A percentile compares a stretch with the other conserved stretches of the same genome.
Evolutionary conservation across 23 tunicate genomes (phyloP).

Genomic region (Trididemnum clinides): DNA sequence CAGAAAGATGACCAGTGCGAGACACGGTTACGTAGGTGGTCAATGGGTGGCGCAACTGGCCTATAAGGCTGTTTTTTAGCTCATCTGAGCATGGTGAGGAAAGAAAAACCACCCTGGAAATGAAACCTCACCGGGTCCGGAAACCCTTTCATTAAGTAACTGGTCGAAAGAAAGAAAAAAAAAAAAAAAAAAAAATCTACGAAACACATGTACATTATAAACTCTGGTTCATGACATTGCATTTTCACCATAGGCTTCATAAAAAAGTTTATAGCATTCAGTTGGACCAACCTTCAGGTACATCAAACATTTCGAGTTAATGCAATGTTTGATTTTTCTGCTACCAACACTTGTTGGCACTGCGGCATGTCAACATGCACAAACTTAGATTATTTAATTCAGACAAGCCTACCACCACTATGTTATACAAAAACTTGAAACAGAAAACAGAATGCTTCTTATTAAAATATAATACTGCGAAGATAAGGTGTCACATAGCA

Average conservation of each 20-base stretch:
- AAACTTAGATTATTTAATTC: not conserved
- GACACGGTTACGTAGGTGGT: too few species aligned
- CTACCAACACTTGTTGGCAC: too few species aligned
- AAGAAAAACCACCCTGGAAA: too few species aligned
- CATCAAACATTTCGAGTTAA: slow-evolving; percentile 22
- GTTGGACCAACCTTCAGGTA: slow-evolving; percentile 9
- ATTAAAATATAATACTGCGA: not conserved
- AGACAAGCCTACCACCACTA: not conserved
- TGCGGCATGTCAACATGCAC: not conserved
- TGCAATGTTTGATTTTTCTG: slow-evolving; percentile 14
- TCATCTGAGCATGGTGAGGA: too few species aligned
- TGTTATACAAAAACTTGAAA: slow-evolving; percentile 18
- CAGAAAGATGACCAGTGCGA: too few species aligned
- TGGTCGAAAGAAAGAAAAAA: too few species aligned
- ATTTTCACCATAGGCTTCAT: slow-evolving; percentile 8
- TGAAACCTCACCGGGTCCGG: too few species aligned
- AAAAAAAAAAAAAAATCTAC: too few species aligned
- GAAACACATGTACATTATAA: too few species aligned
- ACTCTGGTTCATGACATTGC: slow-evolving; percentile 10
- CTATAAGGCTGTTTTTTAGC: too few species aligned
- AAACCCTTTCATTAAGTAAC: too few species aligned
- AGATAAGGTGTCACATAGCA: not conserved
- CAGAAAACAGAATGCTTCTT: not conserved
- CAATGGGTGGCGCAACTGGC: too few species aligned
- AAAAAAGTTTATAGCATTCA: slow-evolving; percentile 21